These are phyloP conservation scores for Drosophila fulvimacula DNA, from an alignment of 2,888 invertebrate genomes.

Conservation along the genomic window DNA sequence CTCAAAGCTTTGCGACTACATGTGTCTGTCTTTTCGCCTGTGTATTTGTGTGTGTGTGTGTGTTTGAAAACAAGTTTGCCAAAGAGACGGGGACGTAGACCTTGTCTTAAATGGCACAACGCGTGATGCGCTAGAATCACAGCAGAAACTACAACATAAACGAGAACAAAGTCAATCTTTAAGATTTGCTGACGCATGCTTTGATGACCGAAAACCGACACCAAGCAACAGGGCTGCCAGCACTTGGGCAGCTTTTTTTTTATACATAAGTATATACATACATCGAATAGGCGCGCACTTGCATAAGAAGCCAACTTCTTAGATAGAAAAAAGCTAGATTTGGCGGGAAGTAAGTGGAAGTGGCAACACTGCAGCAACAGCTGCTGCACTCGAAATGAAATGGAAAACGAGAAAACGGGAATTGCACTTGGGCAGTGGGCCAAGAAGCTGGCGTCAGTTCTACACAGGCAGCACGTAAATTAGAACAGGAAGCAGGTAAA, in stretches of 20 bases:
- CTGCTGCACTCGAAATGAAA: slow-evolving; percentile 27
- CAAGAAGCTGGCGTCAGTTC: not conserved
- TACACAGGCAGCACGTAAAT: not conserved
- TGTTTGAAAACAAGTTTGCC: slow-evolving; percentile 46
- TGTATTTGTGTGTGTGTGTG: slow-evolving; percentile 9
- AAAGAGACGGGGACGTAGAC: slow-evolving; percentile 55
- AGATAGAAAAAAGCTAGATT: not conserved
- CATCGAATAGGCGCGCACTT: too few relatives aligned
- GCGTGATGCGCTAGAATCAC: slow-evolving; percentile 54
- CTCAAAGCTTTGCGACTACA: slow-evolving; percentile 8
- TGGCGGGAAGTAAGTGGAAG: not conserved
- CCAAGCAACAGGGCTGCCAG: slow-evolving; percentile 1
- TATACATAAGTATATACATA: too few relatives aligned
- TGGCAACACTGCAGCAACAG: not conserved
- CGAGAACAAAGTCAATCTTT: slow-evolving; percentile 6
- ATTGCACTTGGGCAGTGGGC: slow-evolving; percentile 44
- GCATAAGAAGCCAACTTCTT: too few relatives aligned
- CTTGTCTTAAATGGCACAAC: slow-evolving; percentile 60
- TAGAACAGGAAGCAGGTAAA: not conserved
- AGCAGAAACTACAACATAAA: slow-evolving; percentile 21
- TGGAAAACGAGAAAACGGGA: slow-evolving; percentile 32
- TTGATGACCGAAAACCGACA: slow-evolving; percentile 29
- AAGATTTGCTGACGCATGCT: slow-evolving; percentile 25
- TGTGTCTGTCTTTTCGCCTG: not conserved
- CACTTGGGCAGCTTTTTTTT: not conserved